These are phyloP conservation scores for Gallinago media DNA, from an alignment of 2,113 vertebrate genomes.

Conservation along the genomic window DNA sequence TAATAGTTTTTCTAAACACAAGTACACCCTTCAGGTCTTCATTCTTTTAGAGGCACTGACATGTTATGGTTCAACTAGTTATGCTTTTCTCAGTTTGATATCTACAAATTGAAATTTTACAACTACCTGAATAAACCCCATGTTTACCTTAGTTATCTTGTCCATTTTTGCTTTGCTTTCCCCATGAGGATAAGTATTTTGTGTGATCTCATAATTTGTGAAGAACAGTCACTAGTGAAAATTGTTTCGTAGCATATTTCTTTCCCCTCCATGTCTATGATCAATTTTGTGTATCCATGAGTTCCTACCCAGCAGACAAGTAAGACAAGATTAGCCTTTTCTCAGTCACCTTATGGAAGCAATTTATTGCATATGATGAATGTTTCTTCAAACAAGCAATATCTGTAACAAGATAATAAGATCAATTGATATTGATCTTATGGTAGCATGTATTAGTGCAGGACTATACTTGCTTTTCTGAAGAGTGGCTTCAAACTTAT, in stretches of 20 bases:
- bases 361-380: not conserved
- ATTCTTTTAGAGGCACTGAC: not conserved
- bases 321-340: not conserved
- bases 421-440: not conserved
- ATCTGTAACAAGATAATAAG: not conserved
- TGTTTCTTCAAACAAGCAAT: not conserved
- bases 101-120: not conserved
- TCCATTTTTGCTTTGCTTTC: not conserved
- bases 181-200: not conserved
- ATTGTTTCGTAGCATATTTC: not conserved
- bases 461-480: not conserved
- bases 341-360: not conserved
- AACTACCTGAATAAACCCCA: not conserved
- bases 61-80: not conserved
- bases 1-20: slow-evolving; percentile 37
- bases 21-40: not conserved
- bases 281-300: not conserved
- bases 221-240: not conserved
- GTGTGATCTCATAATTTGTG: not conserved
- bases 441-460: not conserved
- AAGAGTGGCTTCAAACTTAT: not conserved
- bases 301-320: not conserved
- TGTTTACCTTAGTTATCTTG: not conserved
- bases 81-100: not conserved
- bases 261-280: not conserved